These are phyloP conservation scores for Loriculus beryllinus DNA, from an alignment of 2,797 vertebrate species.

Conservation along the genomic window DNA sequence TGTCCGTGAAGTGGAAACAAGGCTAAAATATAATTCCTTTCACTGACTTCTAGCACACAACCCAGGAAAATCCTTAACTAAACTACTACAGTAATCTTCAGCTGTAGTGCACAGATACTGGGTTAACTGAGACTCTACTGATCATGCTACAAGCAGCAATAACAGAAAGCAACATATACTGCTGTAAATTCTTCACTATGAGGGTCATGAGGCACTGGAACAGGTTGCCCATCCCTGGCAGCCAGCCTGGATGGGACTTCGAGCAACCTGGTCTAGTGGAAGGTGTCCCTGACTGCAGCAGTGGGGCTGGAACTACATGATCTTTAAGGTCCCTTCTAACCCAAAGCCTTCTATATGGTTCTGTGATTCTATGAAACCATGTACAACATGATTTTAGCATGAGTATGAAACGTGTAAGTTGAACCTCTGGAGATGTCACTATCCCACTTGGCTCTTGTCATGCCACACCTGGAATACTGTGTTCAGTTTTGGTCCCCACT, in stretches of 20 bases:
- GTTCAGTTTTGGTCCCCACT: background rate
- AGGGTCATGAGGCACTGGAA: background rate
- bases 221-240: background rate
- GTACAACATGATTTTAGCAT: accelerated
- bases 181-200: background rate
- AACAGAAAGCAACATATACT: accelerated
- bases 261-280: background rate
- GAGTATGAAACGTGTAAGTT: accelerated
- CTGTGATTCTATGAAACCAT: background rate
- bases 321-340: background rate
- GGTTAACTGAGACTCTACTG: background rate
- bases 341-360: background rate
- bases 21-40: background rate
- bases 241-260: background rate
- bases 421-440: background rate
- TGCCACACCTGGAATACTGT: background rate
- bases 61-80: background rate
- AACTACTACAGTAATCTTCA: background rate
- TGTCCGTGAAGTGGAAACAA: background rate
- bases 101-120: background rate
- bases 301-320: background rate
- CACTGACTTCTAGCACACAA: background rate
- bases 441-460: background rate
- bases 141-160: accelerated
- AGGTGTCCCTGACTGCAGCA: background rate